These are phyloP conservation scores for Anser brachyrhynchus DNA, from an alignment of 2,113 vertebrate genomes.

Conservation along the genomic window DNA sequence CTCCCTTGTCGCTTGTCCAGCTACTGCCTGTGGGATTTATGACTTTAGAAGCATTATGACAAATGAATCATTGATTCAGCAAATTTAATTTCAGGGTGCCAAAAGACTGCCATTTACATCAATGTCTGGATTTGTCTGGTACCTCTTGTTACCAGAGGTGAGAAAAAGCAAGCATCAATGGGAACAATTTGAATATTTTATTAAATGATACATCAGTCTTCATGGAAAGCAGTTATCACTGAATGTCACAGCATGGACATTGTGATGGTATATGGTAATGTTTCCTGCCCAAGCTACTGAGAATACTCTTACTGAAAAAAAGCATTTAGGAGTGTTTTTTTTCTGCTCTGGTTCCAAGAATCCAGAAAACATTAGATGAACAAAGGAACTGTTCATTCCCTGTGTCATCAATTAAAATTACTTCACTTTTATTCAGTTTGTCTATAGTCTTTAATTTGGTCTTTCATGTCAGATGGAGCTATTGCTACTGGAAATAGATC, in stretches of 20 bases:
- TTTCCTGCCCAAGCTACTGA: not conserved
- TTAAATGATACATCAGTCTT: not conserved
- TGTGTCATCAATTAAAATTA: not conserved
- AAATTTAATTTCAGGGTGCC: not conserved
- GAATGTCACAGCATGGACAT: not conserved
- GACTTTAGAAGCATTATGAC: not conserved
- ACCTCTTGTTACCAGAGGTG: not conserved
- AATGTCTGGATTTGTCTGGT: constrained; percentile 1
- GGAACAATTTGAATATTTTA: not conserved
- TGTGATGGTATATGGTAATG: not conserved
- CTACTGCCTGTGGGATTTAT: not conserved
- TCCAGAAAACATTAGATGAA: not conserved
- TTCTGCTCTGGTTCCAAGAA: not conserved
- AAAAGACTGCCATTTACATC: not conserved
- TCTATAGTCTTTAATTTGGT: not conserved
- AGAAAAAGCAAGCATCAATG: not conserved
- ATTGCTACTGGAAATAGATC: not conserved
- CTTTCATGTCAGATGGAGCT: not conserved
- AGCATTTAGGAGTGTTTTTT: not conserved
- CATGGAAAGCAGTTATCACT: not conserved
- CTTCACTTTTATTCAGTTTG: not conserved
- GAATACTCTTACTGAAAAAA: not conserved
- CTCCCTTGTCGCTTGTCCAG: not conserved
- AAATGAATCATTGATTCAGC: not conserved
- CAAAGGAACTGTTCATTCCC: not conserved